Evolutionary conservation across 2,113 vertebrate species (phyloP).

Genomic region (Dicentrarchus labrax): DNA sequence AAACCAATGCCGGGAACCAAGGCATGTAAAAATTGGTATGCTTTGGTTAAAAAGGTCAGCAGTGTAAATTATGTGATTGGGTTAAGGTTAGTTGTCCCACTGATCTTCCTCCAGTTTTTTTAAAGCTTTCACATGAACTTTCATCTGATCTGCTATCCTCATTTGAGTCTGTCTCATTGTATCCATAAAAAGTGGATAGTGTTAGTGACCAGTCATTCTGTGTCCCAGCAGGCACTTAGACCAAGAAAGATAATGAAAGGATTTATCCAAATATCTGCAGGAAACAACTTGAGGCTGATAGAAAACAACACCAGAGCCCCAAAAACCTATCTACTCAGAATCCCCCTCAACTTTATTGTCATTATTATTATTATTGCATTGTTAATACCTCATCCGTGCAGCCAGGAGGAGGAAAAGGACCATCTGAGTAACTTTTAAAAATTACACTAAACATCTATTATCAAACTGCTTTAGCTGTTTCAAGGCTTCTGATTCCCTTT

Average conservation of each 20-base stretch:
- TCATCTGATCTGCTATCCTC: too few relatives aligned
- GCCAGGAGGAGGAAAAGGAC: not conserved
- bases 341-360: not conserved
- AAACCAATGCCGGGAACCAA: too few relatives aligned
- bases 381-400: not conserved
- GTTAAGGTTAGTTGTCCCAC: too few relatives aligned
- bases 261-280: not conserved
- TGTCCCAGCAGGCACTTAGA: not conserved
- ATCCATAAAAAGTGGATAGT: not conserved
- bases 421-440: not conserved
- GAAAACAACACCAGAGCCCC: not conserved
- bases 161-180: too few relatives aligned
- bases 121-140: too few relatives aligned
- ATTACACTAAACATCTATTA: not conserved
- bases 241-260: not conserved
- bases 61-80: too few relatives aligned
- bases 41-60: too few relatives aligned
- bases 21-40: too few relatives aligned
- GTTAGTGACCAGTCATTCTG: not conserved
- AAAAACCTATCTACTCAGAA: not conserved
- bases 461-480: too few relatives aligned
- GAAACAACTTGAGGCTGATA: not conserved
- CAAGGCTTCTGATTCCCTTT: too few relatives aligned
- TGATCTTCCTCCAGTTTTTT: too few relatives aligned
- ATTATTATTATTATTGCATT: not conserved